Percentiles rank a stretch among this genome's conserved stretches.
phyloP scores from a whole-genome alignment of 2,797 vertebrate genomes.

The Dallia pectoralis region DNA sequence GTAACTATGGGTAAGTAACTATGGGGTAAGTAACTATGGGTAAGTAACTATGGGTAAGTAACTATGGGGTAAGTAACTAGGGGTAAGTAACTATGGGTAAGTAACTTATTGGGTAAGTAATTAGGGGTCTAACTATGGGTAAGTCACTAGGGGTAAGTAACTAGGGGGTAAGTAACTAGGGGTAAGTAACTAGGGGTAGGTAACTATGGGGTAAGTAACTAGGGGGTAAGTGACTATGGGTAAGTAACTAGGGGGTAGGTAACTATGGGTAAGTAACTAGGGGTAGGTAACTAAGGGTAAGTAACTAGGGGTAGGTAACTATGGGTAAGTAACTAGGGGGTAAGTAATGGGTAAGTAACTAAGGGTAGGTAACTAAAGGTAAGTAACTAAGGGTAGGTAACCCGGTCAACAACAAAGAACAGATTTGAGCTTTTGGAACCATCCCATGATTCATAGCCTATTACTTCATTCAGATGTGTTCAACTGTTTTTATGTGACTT shows the following conservation, averaged over 20 bases:
- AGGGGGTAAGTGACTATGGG: background rate
- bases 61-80: background rate
- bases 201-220: too few species aligned
- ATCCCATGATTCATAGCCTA: background rate
- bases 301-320: background rate
- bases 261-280: background rate
- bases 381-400: too few species aligned
- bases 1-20: background rate
- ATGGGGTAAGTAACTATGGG: background rate
- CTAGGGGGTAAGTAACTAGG: too few species aligned
- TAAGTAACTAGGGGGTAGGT: background rate
- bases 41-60: background rate
- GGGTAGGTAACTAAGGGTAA: background rate
- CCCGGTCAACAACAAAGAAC: background rate
- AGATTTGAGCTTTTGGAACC: background rate
- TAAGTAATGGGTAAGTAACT: background rate
- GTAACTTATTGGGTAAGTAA: background rate
- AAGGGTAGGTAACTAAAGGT: too few species aligned
- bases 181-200: too few species aligned
- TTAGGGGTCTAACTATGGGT: too few species aligned
- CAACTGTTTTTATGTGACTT: too few species aligned
- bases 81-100: background rate
- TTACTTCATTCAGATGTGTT: background rate
- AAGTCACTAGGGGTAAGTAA: background rate
- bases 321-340: background rate